Conservation (phyloP, 2,113 vertebrate species). For the Cacatua alba region DNA sequence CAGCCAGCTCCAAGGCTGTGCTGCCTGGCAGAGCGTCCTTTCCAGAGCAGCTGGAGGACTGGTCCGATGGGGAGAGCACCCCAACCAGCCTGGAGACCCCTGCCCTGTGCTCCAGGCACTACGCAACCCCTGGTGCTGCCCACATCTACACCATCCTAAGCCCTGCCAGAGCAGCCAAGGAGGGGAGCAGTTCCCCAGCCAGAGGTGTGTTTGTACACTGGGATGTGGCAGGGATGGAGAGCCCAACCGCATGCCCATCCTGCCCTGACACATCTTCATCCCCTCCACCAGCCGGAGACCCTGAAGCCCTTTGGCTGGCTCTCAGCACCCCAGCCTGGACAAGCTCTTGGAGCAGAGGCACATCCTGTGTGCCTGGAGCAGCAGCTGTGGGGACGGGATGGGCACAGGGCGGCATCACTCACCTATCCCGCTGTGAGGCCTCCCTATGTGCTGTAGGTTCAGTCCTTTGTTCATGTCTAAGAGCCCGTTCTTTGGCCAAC, state of each 20-base stretch:
- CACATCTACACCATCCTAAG: not conserved
- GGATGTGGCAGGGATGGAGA: not conserved
- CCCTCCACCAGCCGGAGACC: not conserved
- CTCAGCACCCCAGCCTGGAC: not conserved
- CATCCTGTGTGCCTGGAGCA: rapidly evolving
- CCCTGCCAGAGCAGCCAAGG: not conserved
- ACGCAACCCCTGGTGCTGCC: rapidly evolving
- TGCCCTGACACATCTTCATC: not conserved
- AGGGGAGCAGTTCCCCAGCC: not conserved
- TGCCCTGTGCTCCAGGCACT: not conserved
- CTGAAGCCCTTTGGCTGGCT: not conserved
- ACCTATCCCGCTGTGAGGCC: slow-evolving; percentile 88
- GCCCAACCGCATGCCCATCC: not conserved
- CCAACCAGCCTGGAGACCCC: not conserved
- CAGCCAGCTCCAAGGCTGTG: not conserved
- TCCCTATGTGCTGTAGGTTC: slow-evolving; percentile 86
- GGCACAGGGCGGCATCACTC: slow-evolving; percentile 35
- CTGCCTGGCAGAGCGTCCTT: not conserved
- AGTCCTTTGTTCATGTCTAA: slow-evolving; percentile 88
- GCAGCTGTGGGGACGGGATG: not conserved
- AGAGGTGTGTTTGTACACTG: not conserved
- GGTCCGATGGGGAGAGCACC: not conserved
- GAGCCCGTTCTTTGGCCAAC: slow-evolving; percentile 86
- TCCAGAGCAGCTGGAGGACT: not conserved
- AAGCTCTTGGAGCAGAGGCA: not conserved